phyloP scores from a whole-genome alignment of 2,888 invertebrate species.

The Stenoptilia bipunctidactyla region DNA sequence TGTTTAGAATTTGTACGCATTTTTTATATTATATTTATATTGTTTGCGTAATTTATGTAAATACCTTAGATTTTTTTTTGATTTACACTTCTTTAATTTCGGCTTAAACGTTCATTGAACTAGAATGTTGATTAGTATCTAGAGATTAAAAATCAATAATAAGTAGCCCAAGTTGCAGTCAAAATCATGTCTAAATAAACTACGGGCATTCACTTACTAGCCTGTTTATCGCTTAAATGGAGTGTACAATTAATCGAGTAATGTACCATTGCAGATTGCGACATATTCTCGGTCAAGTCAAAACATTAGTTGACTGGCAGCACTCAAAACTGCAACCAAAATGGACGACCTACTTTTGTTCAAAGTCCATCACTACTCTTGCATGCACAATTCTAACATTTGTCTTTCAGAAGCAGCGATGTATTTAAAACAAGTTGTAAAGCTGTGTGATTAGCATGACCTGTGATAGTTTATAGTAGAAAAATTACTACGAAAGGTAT shows the following conservation, averaged over 20 bases:
- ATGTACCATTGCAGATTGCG: slow-evolving; percentile 31
- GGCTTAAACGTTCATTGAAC: too few relatives aligned
- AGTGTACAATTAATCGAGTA: slow-evolving; percentile 45
- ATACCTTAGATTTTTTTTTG: too few relatives aligned
- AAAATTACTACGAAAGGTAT: slow-evolving; percentile 41
- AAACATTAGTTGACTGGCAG: slow-evolving; percentile 15
- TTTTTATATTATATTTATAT: too few relatives aligned
- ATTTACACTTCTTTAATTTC: too few relatives aligned
- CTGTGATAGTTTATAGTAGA: slow-evolving; percentile 14
- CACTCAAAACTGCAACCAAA: slow-evolving; percentile 14
- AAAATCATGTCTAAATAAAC: too few relatives aligned
- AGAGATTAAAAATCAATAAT: too few relatives aligned
- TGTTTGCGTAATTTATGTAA: too few relatives aligned
- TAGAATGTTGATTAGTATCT: too few relatives aligned
- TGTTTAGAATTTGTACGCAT: too few relatives aligned
- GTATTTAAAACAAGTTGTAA: background rate
- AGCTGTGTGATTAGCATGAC: background rate
- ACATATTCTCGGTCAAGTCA: slow-evolving; percentile 29
- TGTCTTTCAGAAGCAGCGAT: background rate
- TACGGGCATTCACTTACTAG: too few relatives aligned
- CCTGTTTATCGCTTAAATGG: slow-evolving; percentile 25
- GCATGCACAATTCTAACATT: background rate
- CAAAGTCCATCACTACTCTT: slow-evolving; percentile 19
- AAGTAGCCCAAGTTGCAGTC: too few relatives aligned
- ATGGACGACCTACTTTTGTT: slow-evolving; percentile 1